phyloP scores from a whole-genome alignment of 1,140 invertebrate genomes.

The Drosophila pandora region DNA sequence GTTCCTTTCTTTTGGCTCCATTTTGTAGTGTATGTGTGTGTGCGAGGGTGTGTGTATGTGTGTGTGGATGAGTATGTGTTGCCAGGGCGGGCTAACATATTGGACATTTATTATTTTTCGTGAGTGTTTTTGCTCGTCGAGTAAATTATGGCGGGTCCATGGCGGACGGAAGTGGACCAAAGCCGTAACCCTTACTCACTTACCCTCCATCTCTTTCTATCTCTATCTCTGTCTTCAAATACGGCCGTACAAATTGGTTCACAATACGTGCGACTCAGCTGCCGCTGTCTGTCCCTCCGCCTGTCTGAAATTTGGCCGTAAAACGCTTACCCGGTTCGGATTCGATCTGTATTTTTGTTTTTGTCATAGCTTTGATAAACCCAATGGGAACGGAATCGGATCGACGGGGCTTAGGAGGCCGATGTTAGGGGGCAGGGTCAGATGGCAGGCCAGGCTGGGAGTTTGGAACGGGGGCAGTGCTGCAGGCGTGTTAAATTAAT shows the following conservation, averaged over 20 bases:
- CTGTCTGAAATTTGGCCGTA: slow-evolving; percentile 5
- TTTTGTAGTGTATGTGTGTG: slow-evolving; percentile 11
- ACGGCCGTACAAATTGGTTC: slow-evolving; percentile 41
- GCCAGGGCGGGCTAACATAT: slow-evolving; percentile 75
- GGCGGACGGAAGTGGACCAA: slow-evolving; percentile 21
- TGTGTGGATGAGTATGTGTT: slow-evolving; percentile 38
- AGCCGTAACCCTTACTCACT: background rate
- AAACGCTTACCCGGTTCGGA: slow-evolving; percentile 46
- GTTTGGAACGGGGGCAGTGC: slow-evolving; percentile 2
- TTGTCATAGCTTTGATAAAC: slow-evolving; percentile 6
- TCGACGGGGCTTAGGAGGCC: background rate
- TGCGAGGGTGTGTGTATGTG: slow-evolving; percentile 14
- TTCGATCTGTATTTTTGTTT: slow-evolving; percentile 48
- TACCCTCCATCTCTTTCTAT: background rate
- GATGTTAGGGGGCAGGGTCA: background rate
- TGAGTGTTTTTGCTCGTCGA: slow-evolving; percentile 79
- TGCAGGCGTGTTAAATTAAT: slow-evolving; percentile 78
- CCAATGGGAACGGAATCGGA: slow-evolving; percentile 15
- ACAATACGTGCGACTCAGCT: slow-evolving; percentile 1
- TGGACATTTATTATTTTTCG: slow-evolving; percentile 82
- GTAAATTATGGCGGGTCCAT: slow-evolving; percentile 63
- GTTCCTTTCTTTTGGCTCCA: slow-evolving; percentile 63
- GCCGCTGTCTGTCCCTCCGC: background rate
- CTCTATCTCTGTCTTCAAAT: slow-evolving; percentile 19
- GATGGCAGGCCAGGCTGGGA: background rate